A percentile compares a stretch with the other conserved stretches of the same genome.
phyloP scores from a whole-genome alignment of 1,140 invertebrate species.

The Sycobia sp. region DNA sequence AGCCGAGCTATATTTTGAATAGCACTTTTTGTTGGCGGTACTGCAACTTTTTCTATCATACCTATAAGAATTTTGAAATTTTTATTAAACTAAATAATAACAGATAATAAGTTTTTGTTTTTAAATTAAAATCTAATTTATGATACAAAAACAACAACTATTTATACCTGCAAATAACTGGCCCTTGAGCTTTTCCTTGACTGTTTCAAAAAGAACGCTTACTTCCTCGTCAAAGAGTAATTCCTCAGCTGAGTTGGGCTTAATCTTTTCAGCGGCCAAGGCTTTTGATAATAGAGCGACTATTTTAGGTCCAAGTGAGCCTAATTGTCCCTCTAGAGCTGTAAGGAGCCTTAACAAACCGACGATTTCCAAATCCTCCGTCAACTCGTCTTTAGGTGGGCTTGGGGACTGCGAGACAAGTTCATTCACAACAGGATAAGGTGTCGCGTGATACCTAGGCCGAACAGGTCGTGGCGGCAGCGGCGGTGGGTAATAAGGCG shows the following conservation, averaged over 20 bases:
- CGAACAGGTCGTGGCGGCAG: constrained; percentile 40
- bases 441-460: constrained; percentile 50
- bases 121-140: too few relatives aligned
- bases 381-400: constrained; percentile 48
- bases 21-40: constrained; percentile 66
- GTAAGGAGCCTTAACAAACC: constrained; percentile 75
- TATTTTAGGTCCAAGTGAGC: constrained; percentile 78
- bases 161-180: constrained; percentile 74
- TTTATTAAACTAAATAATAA: background rate
- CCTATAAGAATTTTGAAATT: constrained; percentile 67
- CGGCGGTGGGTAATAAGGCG: constrained; percentile 31
- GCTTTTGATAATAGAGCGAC: constrained; percentile 75
- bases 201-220: constrained; percentile 78
- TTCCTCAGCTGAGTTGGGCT: constrained; percentile 74
- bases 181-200: constrained; percentile 84
- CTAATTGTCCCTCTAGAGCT: constrained; percentile 79
- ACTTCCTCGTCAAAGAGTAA: constrained; percentile 72
- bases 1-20: constrained; percentile 72
- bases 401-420: constrained; percentile 46
- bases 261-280: constrained; percentile 76
- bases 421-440: constrained; percentile 49
- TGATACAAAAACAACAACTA: too few relatives aligned
- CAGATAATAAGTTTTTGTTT: too few relatives aligned
- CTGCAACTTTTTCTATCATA: constrained; percentile 70
- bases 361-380: constrained; percentile 63